phyloP scores from a whole-genome alignment of 2,888 invertebrate genomes.

The Malacosoma neustria region DNA sequence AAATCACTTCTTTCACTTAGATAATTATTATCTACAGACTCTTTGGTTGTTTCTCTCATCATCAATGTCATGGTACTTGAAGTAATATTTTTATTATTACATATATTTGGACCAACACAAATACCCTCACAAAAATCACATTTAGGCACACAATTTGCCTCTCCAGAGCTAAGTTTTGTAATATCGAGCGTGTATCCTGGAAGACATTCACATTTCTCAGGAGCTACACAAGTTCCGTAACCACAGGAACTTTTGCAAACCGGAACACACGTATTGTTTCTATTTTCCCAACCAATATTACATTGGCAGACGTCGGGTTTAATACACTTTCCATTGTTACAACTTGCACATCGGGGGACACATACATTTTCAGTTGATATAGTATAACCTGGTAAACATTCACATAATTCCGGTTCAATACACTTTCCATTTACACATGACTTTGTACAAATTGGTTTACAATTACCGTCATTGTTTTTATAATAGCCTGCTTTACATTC shows the following conservation, averaged over 20 bases:
- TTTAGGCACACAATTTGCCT: background rate
- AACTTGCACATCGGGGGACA: background rate
- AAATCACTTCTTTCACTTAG: too few relatives aligned
- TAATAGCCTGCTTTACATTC: background rate
- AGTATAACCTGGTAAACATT: conserved; percentile 25
- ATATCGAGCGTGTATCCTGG: background rate
- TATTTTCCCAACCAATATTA: background rate
- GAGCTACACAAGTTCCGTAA: background rate
- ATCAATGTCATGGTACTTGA: too few relatives aligned
- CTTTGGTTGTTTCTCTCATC: too few relatives aligned
- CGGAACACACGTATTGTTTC: background rate
- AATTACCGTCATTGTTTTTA: background rate
- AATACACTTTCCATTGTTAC: conserved; percentile 11
- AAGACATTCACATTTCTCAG: background rate
- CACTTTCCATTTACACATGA: background rate
- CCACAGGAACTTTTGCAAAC: background rate
- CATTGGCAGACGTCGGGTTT: conserved; percentile 8
- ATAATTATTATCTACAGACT: too few relatives aligned
- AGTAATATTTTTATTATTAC: background rate
- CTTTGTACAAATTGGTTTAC: background rate
- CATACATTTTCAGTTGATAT: background rate
- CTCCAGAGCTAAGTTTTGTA: background rate
- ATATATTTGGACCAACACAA: conserved; percentile 1
- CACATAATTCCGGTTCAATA: conserved; percentile 44
- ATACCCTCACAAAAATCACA: background rate